Evolutionary conservation across 2,888 invertebrate genomes (phyloP), one percentile per base, ranked within the genome.

Genomic region (Drosophila setosimentum): DNA sequence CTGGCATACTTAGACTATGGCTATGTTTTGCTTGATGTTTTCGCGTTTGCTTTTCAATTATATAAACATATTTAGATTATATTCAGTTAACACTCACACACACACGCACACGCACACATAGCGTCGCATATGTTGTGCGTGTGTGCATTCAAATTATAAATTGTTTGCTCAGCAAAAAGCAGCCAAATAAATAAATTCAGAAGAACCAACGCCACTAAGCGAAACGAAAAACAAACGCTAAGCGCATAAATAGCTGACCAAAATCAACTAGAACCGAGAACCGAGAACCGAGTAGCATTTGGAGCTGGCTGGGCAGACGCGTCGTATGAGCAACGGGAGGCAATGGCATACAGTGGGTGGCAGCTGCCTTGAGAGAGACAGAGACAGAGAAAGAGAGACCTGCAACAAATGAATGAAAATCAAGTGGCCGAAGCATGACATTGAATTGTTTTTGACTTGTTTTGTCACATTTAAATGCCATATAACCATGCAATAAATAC

Each of bases 31-130:
- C 71, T 77, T 73, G 74, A 74, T 85, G 86, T 71, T 82, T 82
- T 89, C 88, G 78, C 75, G 81, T 89, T 89, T 89, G 89, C 81
- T 76, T 86, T 89, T 85, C 90, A 85, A 89, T 85, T 89, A 89
- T 87, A 85, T 89, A 85, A 89, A 89, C 85, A 85, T 84, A 87
- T 87, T 85, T 87, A 76, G 88, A 82, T 85, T 89, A 80, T 87
- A 82, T 87, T 85, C 85, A 82, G 85, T 76, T 80, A 88, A 80
- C 82, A 74, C 64, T 59, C 65, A 72, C 27, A 40, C 30, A 32
- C 40, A 68, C 69, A 73, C 37, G 49, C 53, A 61, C 45, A 59
- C 60, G 33, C 70, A 45, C 45, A 30, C 57, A 61, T 6, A 50
- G 3, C n/a, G 27, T n/a, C 37, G 32, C 49, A 68, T 33, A 24